Percentiles rank a stretch among this genome's conserved stretches.
phyloP scores from a whole-genome alignment of 1,140 invertebrate genomes.

The Brachionus koreanus region DNA sequence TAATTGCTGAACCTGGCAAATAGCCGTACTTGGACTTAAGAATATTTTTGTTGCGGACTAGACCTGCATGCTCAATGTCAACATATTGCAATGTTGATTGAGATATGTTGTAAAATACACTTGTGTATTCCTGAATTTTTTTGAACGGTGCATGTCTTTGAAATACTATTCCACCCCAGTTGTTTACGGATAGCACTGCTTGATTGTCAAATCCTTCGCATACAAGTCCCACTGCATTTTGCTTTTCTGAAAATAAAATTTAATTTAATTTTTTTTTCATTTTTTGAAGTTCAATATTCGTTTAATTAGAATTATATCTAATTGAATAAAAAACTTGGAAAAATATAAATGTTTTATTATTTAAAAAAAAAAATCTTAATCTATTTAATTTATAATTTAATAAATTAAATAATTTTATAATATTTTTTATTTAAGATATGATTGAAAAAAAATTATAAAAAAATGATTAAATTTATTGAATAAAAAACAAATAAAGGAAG shows the following conservation, averaged over 20 bases:
- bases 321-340: too few species aligned
- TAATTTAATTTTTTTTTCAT: background rate
- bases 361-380: too few species aligned
- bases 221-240: constrained; percentile 3
- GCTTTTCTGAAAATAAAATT: background rate
- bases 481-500: too few species aligned
- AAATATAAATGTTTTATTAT: too few species aligned
- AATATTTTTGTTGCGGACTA: background rate
- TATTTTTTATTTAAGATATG: too few species aligned
- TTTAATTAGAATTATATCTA: too few species aligned
- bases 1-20: constrained; percentile 28
- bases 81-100: constrained; percentile 36
- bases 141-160: background rate
- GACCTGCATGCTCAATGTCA: background rate
- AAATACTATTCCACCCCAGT: constrained; percentile 45
- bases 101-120: constrained; percentile 17
- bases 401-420: too few species aligned
- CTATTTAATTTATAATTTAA: too few species aligned
- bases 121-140: background rate
- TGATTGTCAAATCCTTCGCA: constrained; percentile 41
- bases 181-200: background rate
- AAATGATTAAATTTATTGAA: too few species aligned
- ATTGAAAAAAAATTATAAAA: too few species aligned
- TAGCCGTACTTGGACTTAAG: background rate
- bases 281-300: background rate